These are phyloP conservation scores for Drosophila flavopinicola DNA, from an alignment of 2,888 invertebrate genomes.

Conservation along the genomic window DNA sequence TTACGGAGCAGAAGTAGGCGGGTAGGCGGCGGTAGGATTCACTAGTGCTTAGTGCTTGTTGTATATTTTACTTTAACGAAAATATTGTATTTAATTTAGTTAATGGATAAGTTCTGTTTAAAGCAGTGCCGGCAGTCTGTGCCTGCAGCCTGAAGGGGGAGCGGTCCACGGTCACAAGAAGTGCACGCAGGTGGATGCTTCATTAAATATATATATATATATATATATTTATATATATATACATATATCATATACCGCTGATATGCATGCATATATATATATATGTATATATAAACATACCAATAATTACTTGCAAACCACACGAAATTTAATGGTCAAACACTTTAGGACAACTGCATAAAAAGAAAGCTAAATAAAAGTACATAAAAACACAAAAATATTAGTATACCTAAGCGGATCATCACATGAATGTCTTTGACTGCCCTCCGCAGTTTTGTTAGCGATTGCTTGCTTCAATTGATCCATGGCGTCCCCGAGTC, in stretches of 20 bases:
- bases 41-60: constrained; percentile 54
- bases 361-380: constrained; percentile 58
- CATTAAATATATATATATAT: constrained; percentile 1
- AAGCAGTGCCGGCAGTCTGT: constrained; percentile 10
- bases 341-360: constrained; percentile 52
- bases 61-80: constrained; percentile 73
- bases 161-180: constrained; percentile 20
- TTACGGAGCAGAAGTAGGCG: constrained; percentile 79
- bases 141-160: constrained; percentile 2
- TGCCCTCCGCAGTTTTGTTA: not conserved
- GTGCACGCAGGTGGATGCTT: constrained; percentile 33
- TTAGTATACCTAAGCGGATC: not conserved
- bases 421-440: not conserved
- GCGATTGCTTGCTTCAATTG: constrained; percentile 11
- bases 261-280: constrained; percentile 24
- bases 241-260: constrained; percentile 17
- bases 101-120: constrained; percentile 67
- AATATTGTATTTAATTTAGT: constrained; percentile 71
- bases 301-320: constrained; percentile 24
- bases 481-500: constrained; percentile 70
- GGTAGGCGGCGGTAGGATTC: constrained; percentile 1
- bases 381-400: constrained; percentile 21
- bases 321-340: constrained; percentile 45
- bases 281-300: constrained; percentile 8
- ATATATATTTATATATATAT: constrained; percentile 15